phyloP scores from a whole-genome alignment of 37 sponge, comb jelly and placozoan species.

The Halichondria panicea region DNA sequence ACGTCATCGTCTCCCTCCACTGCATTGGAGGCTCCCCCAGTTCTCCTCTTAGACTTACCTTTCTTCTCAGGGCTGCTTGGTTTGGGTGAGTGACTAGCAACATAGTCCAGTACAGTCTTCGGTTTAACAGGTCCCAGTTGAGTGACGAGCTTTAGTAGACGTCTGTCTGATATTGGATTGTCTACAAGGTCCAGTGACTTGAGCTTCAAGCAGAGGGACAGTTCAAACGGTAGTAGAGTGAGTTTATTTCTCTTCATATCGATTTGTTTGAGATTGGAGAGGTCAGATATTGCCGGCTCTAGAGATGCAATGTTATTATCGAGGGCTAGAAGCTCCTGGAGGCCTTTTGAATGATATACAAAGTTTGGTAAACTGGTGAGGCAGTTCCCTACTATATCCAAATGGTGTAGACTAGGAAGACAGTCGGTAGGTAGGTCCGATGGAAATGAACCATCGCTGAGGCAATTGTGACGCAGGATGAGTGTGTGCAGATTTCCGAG shows the following conservation, averaged over 20 bases:
- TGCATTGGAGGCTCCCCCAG: background rate
- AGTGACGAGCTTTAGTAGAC: slow-evolving; percentile 75
- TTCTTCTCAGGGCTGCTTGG: slow-evolving; percentile 22
- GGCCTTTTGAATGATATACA: slow-evolving; percentile 15
- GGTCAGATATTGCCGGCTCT: background rate
- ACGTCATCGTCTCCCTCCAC: slow-evolving; percentile 19
- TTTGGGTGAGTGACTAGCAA: slow-evolving; percentile 31
- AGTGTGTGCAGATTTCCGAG: slow-evolving; percentile 60
- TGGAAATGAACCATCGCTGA: slow-evolving; percentile 65
- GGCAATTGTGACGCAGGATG: slow-evolving; percentile 51
- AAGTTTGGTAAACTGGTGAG: slow-evolving; percentile 55
- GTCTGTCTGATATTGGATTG: slow-evolving; percentile 77
- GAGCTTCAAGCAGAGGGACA: slow-evolving; percentile 64
- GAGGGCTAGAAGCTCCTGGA: slow-evolving; percentile 57
- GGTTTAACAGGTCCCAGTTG: slow-evolving; percentile 87
- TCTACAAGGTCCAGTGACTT: slow-evolving; percentile 58
- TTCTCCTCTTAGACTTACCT: slow-evolving; percentile 23
- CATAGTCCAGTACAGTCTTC: slow-evolving; percentile 83
- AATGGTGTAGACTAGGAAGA: slow-evolving; percentile 63
- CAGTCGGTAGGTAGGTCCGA: background rate
- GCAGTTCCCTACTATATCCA: slow-evolving; percentile 62
- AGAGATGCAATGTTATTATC: slow-evolving; percentile 52
- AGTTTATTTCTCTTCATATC: slow-evolving; percentile 63
- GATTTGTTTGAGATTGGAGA: slow-evolving; percentile 45
- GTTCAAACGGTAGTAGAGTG: slow-evolving; percentile 63